Evolutionary conservation across 2,888 invertebrate genomes (phyloP), one percentile per base, ranked within the genome.

Genomic region (Eilema depressum): DNA sequence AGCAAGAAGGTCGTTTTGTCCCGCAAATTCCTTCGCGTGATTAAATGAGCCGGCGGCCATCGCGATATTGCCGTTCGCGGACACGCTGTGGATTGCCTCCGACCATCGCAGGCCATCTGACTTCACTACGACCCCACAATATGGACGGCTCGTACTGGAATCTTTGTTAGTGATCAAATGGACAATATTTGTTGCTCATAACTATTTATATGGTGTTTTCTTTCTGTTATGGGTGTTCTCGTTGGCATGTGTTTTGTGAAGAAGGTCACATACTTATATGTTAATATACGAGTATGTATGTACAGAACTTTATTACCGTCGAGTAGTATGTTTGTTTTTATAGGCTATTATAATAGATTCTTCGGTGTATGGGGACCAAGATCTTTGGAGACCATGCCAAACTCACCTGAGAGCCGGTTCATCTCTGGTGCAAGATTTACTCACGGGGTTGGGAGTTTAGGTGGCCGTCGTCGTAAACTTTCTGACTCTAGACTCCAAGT

Each of bases 11-110:
- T 86, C 86, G 82, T 83, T 85, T 85, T 85, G 85, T 83, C 85
- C 86, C 84, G 84, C 88, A 89, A 92, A 95, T 95, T 94, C 95
- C 94, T 85, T 79, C 92, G 90, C 92, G 95, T 94, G 95, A 95
- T 95, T 93, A 95, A 95, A 95, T 94, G 95, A 95, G 95, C 95
- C 90, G 91, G 86, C 90, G 91, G 93, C 92, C 91, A 93, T 92
- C 91, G 91, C 89, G 89, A 93, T 94, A 94, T 95, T 95, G 94
- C 93, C 88, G 88, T 89, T 17, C 88, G 85, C 86, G 87, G 88
- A 80, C 88, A 88, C 87, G 87, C 87, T 86, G 90, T 80, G 88
- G 85, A 87, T 87, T 85, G 85, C 85, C 66, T 71, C 80, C 75
- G 77, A 74, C 73, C 28, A 61, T 63, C 62, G 30, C 61, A n/a